Conservation (phyloP, 2,888 invertebrate genomes). For the Pachydiplax longipennis region DNA sequence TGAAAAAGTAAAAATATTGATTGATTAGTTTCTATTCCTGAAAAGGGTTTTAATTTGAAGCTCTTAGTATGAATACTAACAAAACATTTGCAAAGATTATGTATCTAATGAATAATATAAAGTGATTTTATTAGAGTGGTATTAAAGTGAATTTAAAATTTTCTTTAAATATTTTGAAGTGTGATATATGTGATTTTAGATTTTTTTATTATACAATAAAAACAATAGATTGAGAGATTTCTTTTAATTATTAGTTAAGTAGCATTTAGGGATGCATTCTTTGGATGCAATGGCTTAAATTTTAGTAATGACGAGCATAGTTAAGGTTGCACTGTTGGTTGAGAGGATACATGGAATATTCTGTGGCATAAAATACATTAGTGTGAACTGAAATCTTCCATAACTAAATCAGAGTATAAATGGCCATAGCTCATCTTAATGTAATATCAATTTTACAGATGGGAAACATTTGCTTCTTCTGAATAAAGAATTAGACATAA, state of each 20-base stretch:
- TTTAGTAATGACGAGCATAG: background rate
- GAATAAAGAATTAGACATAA: background rate
- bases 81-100: too few relatives aligned
- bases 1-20: background rate
- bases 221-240: too few relatives aligned
- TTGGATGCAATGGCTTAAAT: background rate
- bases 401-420: background rate
- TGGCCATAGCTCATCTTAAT: too few relatives aligned
- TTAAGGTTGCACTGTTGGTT: background rate
- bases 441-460: too few relatives aligned
- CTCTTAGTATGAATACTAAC: too few relatives aligned
- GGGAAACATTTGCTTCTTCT: background rate
- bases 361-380: background rate
- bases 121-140: too few relatives aligned
- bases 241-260: background rate
- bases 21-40: background rate
- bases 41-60: too few relatives aligned
- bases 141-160: too few relatives aligned
- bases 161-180: too few relatives aligned
- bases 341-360: background rate
- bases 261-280: background rate
- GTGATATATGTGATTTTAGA: too few relatives aligned
- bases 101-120: too few relatives aligned
- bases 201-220: too few relatives aligned
- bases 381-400: background rate